Conservation (phyloP, 2,113 vertebrate genomes). For the Picathartes gymnocephalus region DNA sequence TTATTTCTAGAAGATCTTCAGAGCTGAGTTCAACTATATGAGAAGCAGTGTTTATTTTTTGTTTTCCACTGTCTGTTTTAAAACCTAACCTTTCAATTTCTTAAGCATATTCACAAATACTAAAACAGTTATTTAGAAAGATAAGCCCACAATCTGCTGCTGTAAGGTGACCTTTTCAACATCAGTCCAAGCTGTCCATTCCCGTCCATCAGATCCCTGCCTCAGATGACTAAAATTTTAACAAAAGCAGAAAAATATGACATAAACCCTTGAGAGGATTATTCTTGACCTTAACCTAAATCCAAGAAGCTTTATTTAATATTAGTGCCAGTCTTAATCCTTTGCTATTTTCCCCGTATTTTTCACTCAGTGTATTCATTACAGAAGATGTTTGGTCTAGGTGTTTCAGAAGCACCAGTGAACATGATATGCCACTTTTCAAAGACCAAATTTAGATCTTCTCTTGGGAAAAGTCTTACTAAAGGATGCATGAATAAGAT, state of each 20-base stretch:
- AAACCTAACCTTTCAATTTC: neutral
- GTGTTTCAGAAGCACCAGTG: neutral
- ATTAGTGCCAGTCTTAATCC: neutral
- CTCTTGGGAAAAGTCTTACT: neutral
- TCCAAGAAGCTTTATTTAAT: neutral
- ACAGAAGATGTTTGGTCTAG: neutral
- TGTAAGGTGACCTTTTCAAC: neutral
- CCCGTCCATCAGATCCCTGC: neutral
- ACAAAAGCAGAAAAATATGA: neutral
- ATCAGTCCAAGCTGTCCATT: neutral
- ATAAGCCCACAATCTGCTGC: neutral
- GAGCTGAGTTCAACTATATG: neutral
- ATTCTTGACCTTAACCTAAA: neutral
- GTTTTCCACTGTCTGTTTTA: neutral
- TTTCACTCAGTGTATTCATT: neutral
- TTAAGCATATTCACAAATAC: neutral
- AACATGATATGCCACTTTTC: neutral
- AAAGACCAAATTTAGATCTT: neutral
- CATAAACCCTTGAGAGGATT: neutral
- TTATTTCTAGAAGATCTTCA: neutral
- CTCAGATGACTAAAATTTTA: neutral
- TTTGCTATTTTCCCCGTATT: neutral
- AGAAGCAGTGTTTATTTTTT: neutral
- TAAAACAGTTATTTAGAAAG: neutral
- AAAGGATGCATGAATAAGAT: neutral